Evolutionary conservation across 2,797 vertebrate species (phyloP).

Genomic region (Siniperca obscura): DNA sequence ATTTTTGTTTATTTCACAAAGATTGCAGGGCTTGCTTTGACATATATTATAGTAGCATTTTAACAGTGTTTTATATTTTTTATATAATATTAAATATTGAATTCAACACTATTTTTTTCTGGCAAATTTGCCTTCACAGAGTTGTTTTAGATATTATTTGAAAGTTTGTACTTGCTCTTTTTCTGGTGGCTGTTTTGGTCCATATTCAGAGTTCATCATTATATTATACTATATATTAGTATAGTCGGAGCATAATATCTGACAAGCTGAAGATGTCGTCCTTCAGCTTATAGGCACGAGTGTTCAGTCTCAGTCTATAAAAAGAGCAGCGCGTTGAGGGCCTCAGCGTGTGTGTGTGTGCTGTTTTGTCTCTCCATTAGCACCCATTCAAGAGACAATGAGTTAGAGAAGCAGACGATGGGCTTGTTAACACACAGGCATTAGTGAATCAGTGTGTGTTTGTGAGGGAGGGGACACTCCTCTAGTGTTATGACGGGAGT

Average conservation of each 20-base stretch:
- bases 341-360: constrained; percentile 59
- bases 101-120: background rate
- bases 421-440: constrained; percentile 82
- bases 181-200: background rate
- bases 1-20: background rate
- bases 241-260: background rate
- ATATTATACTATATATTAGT: background rate
- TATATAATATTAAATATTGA: background rate
- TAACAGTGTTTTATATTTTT: background rate
- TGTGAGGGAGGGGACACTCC: constrained; percentile 76
- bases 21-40: background rate
- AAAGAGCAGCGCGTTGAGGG: constrained; percentile 73
- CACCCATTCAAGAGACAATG: constrained; percentile 81
- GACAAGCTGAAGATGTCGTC: constrained; percentile 7
- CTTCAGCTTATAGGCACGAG: constrained; percentile 39
- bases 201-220: background rate
- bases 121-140: background rate
- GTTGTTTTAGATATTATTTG: background rate
- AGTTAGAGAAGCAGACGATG: constrained; percentile 77
- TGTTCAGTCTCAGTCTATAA: constrained; percentile 53
- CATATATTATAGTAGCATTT: background rate
- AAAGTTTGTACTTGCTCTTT: background rate
- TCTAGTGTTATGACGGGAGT: constrained; percentile 77
- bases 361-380: constrained; percentile 82
- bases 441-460: constrained; percentile 80